Evolutionary conservation across 37 sponge, comb jelly and placozoan genomes (phyloP), one percentile per base, ranked within the genome.

Genomic region (Beroe forskalii): DNA sequence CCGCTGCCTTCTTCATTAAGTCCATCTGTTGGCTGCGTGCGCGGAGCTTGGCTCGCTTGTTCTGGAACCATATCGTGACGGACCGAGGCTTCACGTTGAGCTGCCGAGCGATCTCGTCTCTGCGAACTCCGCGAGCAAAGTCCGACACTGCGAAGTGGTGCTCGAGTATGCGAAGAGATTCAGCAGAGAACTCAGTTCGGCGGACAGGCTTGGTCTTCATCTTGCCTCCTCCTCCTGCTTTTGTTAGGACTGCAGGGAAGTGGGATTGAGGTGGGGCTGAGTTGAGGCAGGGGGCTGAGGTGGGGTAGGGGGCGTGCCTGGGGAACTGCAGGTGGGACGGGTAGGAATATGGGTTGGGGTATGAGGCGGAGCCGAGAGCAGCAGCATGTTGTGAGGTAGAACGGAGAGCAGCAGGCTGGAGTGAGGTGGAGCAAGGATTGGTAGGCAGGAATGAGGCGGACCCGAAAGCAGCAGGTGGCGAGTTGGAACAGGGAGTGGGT

Each of bases 51-150:
- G 75, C 75, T 20, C 75, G 75, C 39, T 32, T 72, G 75, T 72
- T 72, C 75, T 72, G 75, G 75, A 72, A 72, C 75, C 75, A 72
- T 8, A 72, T 72, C 19, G 75, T 72, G 36, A 72, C 35, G 38
- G 40, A 38, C 2, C 75, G 33, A 38, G 75, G 75, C 30, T 39
- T 28, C 39, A 72, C 75, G 40, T 37, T 37, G 22, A 72, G 38
- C 75, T 72, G 75, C 35, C 40, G 28, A 20, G 75, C 75, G 3
- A 72, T 32, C 33, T 72, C 75, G 40, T 72, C 75, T 30, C 75
- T 14, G 2, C 75, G 37, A 3, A 39, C 38, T 72, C 75, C 75
- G 12, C 75, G 28, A 39, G 75, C 75, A 20, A 72, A 72, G 40
- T 72, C 75, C 19, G 75, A 72, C 8, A 72, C 75, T 1, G 75